Percentiles rank a stretch among this genome's conserved stretches.
These are phyloP conservation scores for Tupaia tana DNA, from an alignment of 2,113 vertebrate species.

Conservation along the genomic window DNA sequence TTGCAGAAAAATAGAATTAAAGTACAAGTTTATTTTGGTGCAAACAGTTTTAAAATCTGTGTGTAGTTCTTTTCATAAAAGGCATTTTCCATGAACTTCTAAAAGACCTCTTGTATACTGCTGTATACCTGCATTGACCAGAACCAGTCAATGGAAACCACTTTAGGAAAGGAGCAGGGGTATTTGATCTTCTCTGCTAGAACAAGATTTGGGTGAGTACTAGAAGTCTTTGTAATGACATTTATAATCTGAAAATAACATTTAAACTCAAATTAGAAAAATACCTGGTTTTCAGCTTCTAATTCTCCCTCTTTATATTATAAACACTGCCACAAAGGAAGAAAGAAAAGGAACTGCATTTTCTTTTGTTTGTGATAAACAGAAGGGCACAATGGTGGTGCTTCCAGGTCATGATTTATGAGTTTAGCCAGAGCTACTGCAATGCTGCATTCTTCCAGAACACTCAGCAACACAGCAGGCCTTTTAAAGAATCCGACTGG, in stretches of 20 bases:
- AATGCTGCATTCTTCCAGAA: constrained; percentile 53
- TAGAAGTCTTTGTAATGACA: not conserved
- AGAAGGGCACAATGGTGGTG: not conserved
- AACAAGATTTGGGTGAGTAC: not conserved
- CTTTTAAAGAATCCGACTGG: constrained; percentile 72
- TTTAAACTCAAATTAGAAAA: constrained; percentile 43
- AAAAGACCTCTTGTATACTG: too few relatives aligned
- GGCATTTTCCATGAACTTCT: too few relatives aligned
- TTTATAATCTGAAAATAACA: constrained; percentile 14
- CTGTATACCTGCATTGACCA: not conserved
- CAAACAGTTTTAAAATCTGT: too few relatives aligned
- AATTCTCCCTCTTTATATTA: not conserved
- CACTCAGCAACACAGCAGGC: constrained; percentile 58
- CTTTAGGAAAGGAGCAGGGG: not conserved
- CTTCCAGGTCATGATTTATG: constrained; percentile 63
- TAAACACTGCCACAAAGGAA: not conserved
- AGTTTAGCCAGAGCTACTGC: constrained; percentile 34
- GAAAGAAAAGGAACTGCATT: not conserved
- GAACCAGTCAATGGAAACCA: not conserved
- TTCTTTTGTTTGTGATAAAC: not conserved
- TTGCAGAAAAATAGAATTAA: too few relatives aligned
- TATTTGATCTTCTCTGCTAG: not conserved
- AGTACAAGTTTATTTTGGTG: too few relatives aligned
- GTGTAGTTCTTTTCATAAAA: too few relatives aligned
- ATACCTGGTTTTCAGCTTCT: not conserved